Conservation (phyloP, 2,113 vertebrate species). For the Centropus bengalensis region DNA sequence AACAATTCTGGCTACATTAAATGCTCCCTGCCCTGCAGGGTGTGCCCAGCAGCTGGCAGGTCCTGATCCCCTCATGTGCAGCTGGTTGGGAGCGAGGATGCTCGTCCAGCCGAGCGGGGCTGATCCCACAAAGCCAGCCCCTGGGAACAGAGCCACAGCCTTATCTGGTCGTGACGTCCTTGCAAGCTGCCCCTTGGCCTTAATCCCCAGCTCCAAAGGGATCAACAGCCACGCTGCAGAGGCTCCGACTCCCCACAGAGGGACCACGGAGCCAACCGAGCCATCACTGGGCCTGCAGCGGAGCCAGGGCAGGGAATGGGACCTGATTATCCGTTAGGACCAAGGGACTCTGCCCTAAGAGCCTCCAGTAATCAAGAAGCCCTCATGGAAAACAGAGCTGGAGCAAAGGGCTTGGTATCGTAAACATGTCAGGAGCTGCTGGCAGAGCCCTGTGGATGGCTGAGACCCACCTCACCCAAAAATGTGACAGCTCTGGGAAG, state of each 20-base stretch:
- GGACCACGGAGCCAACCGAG: accelerated
- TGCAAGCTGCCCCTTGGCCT: neutral
- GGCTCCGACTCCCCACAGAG: neutral
- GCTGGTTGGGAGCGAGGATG: neutral
- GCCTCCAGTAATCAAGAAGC: neutral
- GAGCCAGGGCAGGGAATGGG: neutral
- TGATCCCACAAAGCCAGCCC: neutral
- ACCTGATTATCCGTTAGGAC: neutral
- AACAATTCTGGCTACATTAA: neutral
- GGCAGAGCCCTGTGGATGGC: neutral
- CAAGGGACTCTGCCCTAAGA: neutral
- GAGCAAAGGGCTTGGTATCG: neutral
- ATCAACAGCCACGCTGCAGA: accelerated
- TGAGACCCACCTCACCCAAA: neutral
- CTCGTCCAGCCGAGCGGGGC: accelerated
- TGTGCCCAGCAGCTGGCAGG: neutral
- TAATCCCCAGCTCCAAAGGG: neutral
- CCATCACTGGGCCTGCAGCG: accelerated
- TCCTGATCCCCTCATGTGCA: neutral
- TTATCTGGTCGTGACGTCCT: neutral
- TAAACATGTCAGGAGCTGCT: neutral
- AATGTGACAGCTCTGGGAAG: neutral
- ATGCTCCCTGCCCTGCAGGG: neutral
- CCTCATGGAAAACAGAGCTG: neutral
- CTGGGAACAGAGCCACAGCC: neutral